Evolutionary conservation across 2,113 vertebrate species (phyloP).

Genomic region (Choloepus hoffmanni): DNA sequence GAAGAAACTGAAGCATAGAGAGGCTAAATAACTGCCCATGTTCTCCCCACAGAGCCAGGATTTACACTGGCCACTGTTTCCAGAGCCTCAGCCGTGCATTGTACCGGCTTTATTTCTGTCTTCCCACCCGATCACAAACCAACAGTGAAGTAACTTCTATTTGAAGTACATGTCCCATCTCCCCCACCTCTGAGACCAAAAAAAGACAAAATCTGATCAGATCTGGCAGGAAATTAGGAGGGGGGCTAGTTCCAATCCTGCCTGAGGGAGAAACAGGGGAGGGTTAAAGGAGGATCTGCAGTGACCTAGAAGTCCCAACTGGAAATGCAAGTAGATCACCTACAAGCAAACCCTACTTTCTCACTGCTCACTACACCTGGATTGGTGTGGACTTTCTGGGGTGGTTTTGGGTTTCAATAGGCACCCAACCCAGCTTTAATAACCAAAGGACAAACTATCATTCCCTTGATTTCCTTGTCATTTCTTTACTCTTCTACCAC

Average conservation of each 20-base stretch:
- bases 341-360: background rate
- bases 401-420: background rate
- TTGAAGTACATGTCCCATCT: background rate
- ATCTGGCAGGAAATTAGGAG: background rate
- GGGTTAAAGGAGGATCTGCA: background rate
- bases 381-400: background rate
- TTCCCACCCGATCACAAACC: background rate
- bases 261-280: background rate
- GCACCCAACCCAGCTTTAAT: background rate
- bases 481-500: background rate
- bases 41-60: background rate
- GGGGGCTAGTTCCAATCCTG: background rate
- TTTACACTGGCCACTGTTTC: background rate
- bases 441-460: background rate
- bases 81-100: background rate
- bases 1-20: background rate
- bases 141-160: background rate
- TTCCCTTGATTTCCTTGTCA: background rate
- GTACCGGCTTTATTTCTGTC: background rate
- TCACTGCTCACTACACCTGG: background rate
- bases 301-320: background rate
- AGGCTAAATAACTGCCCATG: background rate
- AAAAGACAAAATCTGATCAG: background rate
- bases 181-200: background rate
- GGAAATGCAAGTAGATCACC: background rate